phyloP scores from a whole-genome alignment of 2,797 vertebrate species.

The Microctenopoma steveboyesi region DNA sequence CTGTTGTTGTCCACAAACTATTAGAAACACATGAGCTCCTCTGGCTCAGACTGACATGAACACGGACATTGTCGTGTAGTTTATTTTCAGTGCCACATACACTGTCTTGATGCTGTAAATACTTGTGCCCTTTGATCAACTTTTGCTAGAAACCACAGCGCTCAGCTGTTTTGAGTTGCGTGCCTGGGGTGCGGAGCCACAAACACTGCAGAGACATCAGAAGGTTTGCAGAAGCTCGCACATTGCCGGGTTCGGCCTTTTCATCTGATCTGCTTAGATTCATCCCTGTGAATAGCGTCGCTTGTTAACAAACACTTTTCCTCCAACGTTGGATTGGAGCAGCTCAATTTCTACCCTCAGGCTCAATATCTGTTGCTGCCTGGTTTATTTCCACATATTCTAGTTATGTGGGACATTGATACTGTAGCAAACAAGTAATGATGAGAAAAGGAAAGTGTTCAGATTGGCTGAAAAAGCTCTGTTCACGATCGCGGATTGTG shows the following conservation, averaged over 20 bases:
- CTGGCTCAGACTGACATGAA: neutral
- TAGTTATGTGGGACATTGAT: neutral
- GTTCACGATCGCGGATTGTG: constrained; percentile 6
- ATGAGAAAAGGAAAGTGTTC: neutral
- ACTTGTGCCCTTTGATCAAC: neutral
- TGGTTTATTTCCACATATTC: constrained; percentile 8
- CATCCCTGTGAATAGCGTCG: neutral
- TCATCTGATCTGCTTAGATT: neutral
- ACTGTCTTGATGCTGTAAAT: neutral
- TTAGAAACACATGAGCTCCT: neutral
- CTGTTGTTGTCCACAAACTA: neutral
- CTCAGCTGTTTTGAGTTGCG: neutral
- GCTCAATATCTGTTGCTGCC: constrained; percentile 7
- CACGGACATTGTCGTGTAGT: neutral
- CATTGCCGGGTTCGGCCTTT: neutral
- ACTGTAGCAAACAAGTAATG: neutral
- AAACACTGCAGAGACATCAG: neutral
- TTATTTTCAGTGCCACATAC: neutral
- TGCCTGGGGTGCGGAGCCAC: neutral
- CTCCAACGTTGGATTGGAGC: neutral
- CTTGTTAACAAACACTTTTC: constrained; percentile 4
- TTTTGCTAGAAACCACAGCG: neutral
- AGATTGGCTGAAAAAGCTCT: constrained; percentile 8
- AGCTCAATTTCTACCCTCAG: neutral
- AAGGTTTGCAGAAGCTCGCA: neutral